These are phyloP conservation scores for Gobiocypris rarus DNA, from an alignment of 2,113 vertebrate species.

Conservation along the genomic window DNA sequence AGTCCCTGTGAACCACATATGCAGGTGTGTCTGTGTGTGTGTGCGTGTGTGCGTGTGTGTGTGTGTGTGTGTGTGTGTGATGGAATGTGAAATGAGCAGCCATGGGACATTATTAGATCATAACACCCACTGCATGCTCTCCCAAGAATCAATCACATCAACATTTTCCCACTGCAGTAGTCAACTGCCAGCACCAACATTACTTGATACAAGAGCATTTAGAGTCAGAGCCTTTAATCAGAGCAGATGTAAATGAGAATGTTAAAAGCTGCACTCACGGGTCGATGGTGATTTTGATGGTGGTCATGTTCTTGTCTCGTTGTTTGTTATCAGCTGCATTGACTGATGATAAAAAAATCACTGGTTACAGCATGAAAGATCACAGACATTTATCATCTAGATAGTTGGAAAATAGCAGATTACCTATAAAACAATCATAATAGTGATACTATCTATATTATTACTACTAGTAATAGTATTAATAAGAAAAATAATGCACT, in stretches of 20 bases:
- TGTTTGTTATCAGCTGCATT: constrained; percentile 99
- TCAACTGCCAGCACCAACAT: background rate
- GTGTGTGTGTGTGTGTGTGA: background rate
- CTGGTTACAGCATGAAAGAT: background rate
- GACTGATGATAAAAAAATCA: constrained; percentile 79
- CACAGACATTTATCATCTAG: background rate
- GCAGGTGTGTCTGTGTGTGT: background rate
- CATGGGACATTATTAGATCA: background rate
- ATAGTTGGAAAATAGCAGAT: background rate
- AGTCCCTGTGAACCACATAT: background rate
- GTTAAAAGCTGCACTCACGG: constrained; percentile 84
- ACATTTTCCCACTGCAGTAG: background rate
- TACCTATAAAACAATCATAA: background rate
- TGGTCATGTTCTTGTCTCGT: constrained; percentile 96
- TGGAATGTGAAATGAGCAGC: background rate
- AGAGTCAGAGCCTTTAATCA: background rate
- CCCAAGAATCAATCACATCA: background rate
- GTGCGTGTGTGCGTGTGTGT: background rate
- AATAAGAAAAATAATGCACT: too few species aligned
- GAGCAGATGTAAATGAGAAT: background rate
- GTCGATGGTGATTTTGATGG: constrained; percentile 97
- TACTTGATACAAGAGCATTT: background rate
- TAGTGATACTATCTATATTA: background rate
- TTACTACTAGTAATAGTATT: background rate
- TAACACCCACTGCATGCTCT: background rate